Evolutionary conservation across 2,888 invertebrate species (phyloP).

Genomic region (Choristoneura rosaceana): DNA sequence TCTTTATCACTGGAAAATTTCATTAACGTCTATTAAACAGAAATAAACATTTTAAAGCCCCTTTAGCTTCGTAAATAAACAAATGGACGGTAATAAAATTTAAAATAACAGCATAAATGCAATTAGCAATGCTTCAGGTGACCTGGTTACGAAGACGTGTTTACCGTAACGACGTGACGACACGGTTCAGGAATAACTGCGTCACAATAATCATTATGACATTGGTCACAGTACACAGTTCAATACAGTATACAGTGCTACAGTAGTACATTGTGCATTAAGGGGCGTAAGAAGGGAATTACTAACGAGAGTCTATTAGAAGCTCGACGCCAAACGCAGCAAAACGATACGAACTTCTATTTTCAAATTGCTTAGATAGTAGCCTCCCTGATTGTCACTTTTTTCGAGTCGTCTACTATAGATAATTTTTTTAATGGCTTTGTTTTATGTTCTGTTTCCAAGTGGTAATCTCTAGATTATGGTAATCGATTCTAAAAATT

Average conservation of each 20-base stretch:
- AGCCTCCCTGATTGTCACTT: no score
- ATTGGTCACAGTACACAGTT: conserved; percentile 22
- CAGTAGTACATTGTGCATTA: not conserved
- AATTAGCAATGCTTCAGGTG: conserved; percentile 39
- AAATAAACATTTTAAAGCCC: conserved; percentile 30
- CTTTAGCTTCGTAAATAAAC: conserved; percentile 33
- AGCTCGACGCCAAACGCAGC: no score
- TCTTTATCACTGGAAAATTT: conserved; percentile 21
- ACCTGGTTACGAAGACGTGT: conserved; percentile 31
- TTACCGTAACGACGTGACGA: conserved; percentile 22
- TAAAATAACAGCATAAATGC: conserved; percentile 35
- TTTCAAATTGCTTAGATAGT: no score
- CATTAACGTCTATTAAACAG: conserved; percentile 23
- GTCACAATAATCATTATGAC: conserved; percentile 26
- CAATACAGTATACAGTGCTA: not conserved
- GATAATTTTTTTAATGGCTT: no score
- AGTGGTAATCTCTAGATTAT: no score
- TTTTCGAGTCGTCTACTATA: no score
- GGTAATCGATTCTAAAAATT: no score
- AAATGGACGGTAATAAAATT: conserved; percentile 28
- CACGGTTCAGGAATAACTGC: conserved; percentile 32
- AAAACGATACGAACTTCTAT: no score
- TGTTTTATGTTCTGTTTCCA: no score
- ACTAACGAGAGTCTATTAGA: no score
- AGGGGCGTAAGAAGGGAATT: no score